These are phyloP conservation scores for Xerus rutilus DNA, from an alignment of 2,797 vertebrate species.

Conservation along the genomic window DNA sequence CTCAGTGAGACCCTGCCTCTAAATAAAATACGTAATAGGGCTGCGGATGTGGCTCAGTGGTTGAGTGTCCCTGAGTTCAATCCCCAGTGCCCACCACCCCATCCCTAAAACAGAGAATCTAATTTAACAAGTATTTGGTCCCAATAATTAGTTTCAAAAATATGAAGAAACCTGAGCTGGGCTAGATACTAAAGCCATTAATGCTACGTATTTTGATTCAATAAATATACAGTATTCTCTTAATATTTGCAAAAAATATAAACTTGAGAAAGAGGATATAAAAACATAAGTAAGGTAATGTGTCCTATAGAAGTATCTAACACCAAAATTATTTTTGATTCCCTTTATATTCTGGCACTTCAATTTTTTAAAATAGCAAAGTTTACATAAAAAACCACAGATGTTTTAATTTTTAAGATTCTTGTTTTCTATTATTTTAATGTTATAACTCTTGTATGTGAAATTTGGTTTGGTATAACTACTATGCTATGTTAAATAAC, in stretches of 20 bases:
- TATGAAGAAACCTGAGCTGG: neutral
- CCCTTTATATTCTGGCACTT: neutral
- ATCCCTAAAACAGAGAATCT: neutral
- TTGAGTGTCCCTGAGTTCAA: too few relatives aligned
- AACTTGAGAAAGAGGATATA: neutral
- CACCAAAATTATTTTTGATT: neutral
- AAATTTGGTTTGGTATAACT: neutral
- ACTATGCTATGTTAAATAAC: neutral
- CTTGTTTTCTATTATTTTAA: neutral
- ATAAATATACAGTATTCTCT: neutral
- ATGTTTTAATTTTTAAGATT: neutral
- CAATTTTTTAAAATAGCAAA: neutral
- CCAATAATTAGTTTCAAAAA: neutral
- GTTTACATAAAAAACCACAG: neutral
- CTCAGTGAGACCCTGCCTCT: too few relatives aligned
- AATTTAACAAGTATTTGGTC: neutral
- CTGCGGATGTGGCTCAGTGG: too few relatives aligned
- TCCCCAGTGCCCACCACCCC: too few relatives aligned
- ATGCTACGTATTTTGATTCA: neutral
- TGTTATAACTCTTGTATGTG: neutral
- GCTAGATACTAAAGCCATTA: neutral
- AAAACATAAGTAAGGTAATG: neutral
- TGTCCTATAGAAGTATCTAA: neutral
- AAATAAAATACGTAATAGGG: too few relatives aligned
- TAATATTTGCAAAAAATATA: neutral